phyloP scores from a whole-genome alignment of 2,888 invertebrate genomes.

The Baccha elongata region DNA sequence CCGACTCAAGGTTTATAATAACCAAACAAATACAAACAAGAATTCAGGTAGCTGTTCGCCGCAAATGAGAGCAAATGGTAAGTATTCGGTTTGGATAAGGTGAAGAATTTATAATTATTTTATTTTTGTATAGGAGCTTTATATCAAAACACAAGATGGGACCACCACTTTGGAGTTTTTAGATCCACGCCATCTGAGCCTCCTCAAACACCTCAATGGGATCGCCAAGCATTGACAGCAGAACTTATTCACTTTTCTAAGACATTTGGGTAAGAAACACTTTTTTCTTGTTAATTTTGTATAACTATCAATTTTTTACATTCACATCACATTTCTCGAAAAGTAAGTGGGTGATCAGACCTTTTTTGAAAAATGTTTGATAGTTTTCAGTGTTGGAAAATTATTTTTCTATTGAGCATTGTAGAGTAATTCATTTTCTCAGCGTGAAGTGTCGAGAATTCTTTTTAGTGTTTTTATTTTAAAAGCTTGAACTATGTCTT shows the following conservation, averaged over 20 bases:
- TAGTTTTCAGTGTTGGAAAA: too few species aligned
- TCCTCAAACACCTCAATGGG: conserved; percentile 81
- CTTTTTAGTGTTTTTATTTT: too few species aligned
- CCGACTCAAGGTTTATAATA: conserved; percentile 84
- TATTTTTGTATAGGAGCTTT: conserved; percentile 54
- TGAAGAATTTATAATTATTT: neutral
- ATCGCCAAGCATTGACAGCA: conserved; percentile 83
- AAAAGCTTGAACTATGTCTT: too few species aligned
- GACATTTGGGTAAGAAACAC: conserved; percentile 76
- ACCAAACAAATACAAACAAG: conserved; percentile 78
- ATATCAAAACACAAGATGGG: conserved; percentile 82
- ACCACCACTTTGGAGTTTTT: conserved; percentile 88
- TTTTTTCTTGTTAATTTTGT: conserved; percentile 35
- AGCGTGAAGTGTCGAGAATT: too few species aligned
- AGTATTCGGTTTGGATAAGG: conserved; percentile 63
- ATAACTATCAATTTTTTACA: too few species aligned
- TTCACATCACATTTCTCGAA: too few species aligned
- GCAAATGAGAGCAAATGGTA: conserved; percentile 80
- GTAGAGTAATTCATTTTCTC: too few species aligned
- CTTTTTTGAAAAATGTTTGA: too few species aligned
- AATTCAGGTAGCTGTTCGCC: conserved; percentile 81
- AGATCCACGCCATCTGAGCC: conserved; percentile 84
- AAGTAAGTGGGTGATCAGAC: too few species aligned
- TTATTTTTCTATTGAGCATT: too few species aligned
- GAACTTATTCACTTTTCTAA: conserved; percentile 83